Evolutionary conservation across 1,140 invertebrate genomes (phyloP).

Genomic region (Heliconius congener): DNA sequence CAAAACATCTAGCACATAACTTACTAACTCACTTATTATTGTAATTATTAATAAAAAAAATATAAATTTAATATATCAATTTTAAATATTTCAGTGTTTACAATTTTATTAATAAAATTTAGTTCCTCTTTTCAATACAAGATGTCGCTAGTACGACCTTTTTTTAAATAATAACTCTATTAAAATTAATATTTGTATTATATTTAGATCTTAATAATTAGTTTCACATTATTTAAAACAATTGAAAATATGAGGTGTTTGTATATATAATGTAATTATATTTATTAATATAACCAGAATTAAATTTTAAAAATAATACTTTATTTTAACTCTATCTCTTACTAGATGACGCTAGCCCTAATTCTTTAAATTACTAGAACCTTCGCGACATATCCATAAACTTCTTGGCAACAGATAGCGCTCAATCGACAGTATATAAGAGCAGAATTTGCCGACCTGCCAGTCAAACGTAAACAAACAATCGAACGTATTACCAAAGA

Average conservation of each 20-base stretch:
- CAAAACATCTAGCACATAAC: background rate
- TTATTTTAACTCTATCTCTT: conserved; percentile 20
- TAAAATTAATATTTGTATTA: too few relatives aligned
- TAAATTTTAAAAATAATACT: background rate
- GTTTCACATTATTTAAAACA: too few relatives aligned
- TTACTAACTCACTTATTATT: too few relatives aligned
- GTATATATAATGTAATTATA: too few relatives aligned
- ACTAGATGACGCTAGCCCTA: conserved; percentile 48
- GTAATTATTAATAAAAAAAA: too few relatives aligned
- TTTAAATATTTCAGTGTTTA: too few relatives aligned
- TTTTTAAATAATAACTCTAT: too few relatives aligned
- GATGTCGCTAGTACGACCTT: background rate
- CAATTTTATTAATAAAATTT: background rate
- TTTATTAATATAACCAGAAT: too few relatives aligned
- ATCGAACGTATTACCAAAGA: conserved; percentile 34
- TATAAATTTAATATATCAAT: too few relatives aligned
- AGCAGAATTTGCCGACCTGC: conserved; percentile 17
- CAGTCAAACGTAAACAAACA: conserved; percentile 54
- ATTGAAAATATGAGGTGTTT: too few relatives aligned
- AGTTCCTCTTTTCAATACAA: background rate
- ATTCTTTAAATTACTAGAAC: conserved; percentile 43
- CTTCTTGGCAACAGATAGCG: conserved; percentile 62
- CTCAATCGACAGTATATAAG: conserved; percentile 55
- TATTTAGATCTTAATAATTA: too few relatives aligned
- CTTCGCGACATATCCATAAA: conserved; percentile 50